Base-by-base conservation (phyloP, 2,797 vertebrate species). In the Darevskia nairensis region DNA sequence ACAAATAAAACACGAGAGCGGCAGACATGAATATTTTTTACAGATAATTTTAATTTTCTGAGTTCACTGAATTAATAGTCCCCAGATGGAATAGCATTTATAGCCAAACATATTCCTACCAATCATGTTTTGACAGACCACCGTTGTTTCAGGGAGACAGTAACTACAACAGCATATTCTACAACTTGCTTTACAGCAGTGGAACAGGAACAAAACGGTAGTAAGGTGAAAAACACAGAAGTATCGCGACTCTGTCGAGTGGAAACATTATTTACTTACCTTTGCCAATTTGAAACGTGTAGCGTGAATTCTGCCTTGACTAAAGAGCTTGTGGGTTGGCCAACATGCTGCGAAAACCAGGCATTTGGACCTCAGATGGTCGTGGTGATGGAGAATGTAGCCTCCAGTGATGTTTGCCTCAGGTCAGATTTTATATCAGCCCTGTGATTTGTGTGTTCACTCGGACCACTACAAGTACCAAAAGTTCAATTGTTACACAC, bases 241-340 rank as follows among this genome's bases (percentile, higher is more conserved):
- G 86, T 75, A 0, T 0, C 86, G 82, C 77, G 23, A 74, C 55
- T 61, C 19, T 0, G 0, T 64, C 1, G 13, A 79, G 32, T 6
- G 7, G n/a, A 90, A 11, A n/a, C 76, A 3, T 77, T 75, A 0
- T 74, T 86, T 68, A 44, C 35, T 46, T 32, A 13, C 15, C 39
- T 17, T 55, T 79, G 55, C 27, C 64, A 17, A 89, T 82, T 76
- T 86, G 23, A 35, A 74, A 85, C 84, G 2, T 29, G 0, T 75
- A 7, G 68, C 29, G 9, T 55, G 10, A 78, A n/a, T 85, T 55
- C 17, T 55, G 3, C 23, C 41, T 6, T 32, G 41, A n/a, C 39
- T 44, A 29, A 81, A 83, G 25, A 3, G 11, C 76, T 19, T 85
- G 9, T 86, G 25, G 8, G 6, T 76, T 46, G 59, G 86, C 8